Conservation (phyloP, 2,888 invertebrate species). For the Geotrupes spiniger region DNA sequence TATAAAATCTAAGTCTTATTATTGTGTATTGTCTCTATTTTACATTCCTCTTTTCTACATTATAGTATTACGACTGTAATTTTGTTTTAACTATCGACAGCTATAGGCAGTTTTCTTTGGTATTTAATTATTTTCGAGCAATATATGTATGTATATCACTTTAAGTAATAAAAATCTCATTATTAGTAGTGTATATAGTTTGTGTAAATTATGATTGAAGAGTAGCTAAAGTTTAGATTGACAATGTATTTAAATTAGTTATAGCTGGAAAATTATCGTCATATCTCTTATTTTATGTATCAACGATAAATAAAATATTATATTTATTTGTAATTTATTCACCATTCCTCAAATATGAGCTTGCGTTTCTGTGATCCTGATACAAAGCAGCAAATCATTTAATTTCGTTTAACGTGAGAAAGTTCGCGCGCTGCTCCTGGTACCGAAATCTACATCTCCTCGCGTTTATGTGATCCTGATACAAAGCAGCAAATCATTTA, state of each 20-base stretch:
- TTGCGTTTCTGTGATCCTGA: too few species aligned
- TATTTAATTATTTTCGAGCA: conserved; percentile 14
- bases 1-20: conserved; percentile 4
- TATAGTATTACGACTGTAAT: background rate
- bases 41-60: conserved; percentile 1
- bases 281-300: conserved; percentile 5
- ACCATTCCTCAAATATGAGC: too few species aligned
- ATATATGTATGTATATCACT: conserved; percentile 11
- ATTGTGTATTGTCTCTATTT: background rate
- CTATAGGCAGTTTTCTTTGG: conserved; percentile 6
- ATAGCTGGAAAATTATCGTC: background rate
- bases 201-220: conserved; percentile 21
- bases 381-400: too few species aligned
- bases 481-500: too few species aligned
- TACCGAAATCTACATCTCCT: too few species aligned
- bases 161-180: conserved; percentile 14
- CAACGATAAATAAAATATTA: conserved; percentile 5
- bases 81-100: too few species aligned
- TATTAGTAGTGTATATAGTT: conserved; percentile 22
- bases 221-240: conserved; percentile 12
- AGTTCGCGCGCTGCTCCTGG: too few species aligned
- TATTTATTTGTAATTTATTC: background rate
- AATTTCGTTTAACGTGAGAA: too few species aligned
- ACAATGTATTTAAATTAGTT: conserved; percentile 15
- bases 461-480: too few species aligned